These are phyloP conservation scores for Drosophila multiciliata DNA, from an alignment of 2,888 invertebrate species.

Conservation along the genomic window DNA sequence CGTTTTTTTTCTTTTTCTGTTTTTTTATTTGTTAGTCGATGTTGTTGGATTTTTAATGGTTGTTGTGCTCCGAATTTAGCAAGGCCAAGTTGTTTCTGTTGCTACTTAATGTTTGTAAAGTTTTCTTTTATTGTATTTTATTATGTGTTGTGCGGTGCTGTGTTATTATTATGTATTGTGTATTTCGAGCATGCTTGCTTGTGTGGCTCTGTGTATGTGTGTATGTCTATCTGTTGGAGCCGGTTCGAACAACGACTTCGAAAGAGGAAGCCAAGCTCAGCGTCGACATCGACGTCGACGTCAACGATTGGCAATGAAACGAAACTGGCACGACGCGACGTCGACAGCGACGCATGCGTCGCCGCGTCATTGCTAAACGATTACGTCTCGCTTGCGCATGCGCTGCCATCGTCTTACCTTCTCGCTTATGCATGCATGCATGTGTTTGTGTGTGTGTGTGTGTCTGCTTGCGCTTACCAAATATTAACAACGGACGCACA, in stretches of 20 bases:
- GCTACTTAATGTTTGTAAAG: slow-evolving; percentile 67
- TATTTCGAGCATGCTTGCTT: slow-evolving; percentile 3
- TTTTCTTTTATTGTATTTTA: slow-evolving; percentile 80
- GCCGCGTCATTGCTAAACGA: slow-evolving; percentile 48
- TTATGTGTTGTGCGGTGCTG: slow-evolving; percentile 66
- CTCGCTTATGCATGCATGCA: slow-evolving; percentile 13
- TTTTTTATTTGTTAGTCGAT: slow-evolving; percentile 28
- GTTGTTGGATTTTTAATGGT: slow-evolving; percentile 52
- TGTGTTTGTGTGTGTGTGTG: slow-evolving; percentile 19
- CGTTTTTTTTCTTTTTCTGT: slow-evolving; percentile 29
- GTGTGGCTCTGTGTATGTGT: slow-evolving; percentile 12
- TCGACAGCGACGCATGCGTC: slow-evolving; percentile 65
- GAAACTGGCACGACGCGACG: slow-evolving; percentile 72
- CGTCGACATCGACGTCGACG: slow-evolving; percentile 24
- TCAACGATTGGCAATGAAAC: slow-evolving; percentile 76
- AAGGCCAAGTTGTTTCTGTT: slow-evolving; percentile 69
- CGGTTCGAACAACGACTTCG: slow-evolving; percentile 55
- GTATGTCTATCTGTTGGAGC: slow-evolving; percentile 32
- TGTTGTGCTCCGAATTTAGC: slow-evolving; percentile 79
- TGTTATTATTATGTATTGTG: slow-evolving; percentile 66
- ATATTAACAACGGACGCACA: slow-evolving; percentile 69
- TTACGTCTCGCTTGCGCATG: slow-evolving; percentile 56
- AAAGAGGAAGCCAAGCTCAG: slow-evolving; percentile 67
- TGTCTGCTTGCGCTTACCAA: slow-evolving; percentile 58
- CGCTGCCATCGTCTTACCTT: slow-evolving; percentile 13